Percentiles rank a stretch among this genome's conserved stretches.
Conservation (phyloP, 1,140 invertebrate genomes). For the Drosophila micromelanica region DNA sequence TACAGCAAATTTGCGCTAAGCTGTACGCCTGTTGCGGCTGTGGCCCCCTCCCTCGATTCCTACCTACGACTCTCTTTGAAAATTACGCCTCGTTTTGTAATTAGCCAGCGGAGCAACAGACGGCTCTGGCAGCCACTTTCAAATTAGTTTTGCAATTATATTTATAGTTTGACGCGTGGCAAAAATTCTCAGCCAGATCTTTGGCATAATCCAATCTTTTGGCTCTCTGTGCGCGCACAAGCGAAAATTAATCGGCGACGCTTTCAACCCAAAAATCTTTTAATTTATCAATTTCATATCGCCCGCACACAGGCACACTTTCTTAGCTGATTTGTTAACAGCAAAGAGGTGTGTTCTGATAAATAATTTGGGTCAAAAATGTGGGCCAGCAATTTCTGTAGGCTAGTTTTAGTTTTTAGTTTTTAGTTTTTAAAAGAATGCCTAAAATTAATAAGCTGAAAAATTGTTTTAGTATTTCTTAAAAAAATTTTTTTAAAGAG, state of each 20-base stretch:
- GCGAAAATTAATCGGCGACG: background rate
- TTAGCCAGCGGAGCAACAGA: constrained; percentile 14
- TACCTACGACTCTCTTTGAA: background rate
- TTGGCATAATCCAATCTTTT: constrained; percentile 9
- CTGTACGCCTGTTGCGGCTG: constrained; percentile 20
- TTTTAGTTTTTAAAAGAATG: too few relatives aligned
- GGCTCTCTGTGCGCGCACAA: background rate
- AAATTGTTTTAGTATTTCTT: too few relatives aligned
- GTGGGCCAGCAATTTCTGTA: too few relatives aligned
- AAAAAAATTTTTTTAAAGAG: too few relatives aligned
- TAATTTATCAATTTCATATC: constrained; percentile 20
- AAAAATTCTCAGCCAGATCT: constrained; percentile 38
- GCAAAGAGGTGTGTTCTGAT: background rate
- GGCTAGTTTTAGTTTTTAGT: too few relatives aligned
- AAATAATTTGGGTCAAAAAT: background rate
- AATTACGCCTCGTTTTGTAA: constrained; percentile 41
- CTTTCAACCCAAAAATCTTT: constrained; percentile 3
- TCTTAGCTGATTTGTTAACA: too few relatives aligned
- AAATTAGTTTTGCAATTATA: constrained; percentile 77
- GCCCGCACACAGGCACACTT: too few relatives aligned
- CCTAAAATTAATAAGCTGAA: too few relatives aligned
- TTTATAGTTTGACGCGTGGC: constrained; percentile 60
- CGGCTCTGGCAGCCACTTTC: constrained; percentile 15
- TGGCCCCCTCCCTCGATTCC: background rate
- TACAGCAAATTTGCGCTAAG: constrained; percentile 63